These are phyloP conservation scores for Sprattus sprattus DNA, from an alignment of 2,113 vertebrate genomes.

Conservation along the genomic window DNA sequence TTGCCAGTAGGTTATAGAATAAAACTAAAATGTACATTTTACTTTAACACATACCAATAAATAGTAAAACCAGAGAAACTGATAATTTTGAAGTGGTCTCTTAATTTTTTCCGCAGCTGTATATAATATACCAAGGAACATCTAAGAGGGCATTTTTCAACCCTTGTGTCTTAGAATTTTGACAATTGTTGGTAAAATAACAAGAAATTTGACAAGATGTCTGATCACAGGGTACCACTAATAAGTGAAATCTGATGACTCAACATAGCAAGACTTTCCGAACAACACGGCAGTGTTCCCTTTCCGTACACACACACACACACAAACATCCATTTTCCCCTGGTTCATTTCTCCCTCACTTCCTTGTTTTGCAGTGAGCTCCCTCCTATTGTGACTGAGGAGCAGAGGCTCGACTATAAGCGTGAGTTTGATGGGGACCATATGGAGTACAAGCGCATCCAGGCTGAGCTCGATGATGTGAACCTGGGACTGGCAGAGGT, in stretches of 20 bases:
- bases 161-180: background rate
- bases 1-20: too few species aligned
- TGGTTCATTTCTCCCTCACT: background rate
- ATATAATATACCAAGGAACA: too few species aligned
- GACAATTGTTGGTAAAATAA: background rate
- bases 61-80: too few species aligned
- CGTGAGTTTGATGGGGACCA: constrained; percentile 76
- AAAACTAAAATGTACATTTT: too few species aligned
- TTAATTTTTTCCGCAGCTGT: too few species aligned
- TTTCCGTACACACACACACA: background rate
- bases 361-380: constrained; percentile 62
- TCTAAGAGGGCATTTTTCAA: too few species aligned
- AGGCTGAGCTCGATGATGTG: constrained; percentile 76
- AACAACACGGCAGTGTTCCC: background rate
- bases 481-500: constrained; percentile 68
- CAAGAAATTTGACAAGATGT: background rate
- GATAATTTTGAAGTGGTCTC: too few species aligned
- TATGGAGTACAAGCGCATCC: constrained; percentile 76
- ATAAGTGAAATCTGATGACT: too few species aligned
- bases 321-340: background rate
- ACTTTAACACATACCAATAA: too few species aligned
- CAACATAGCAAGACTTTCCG: too few species aligned
- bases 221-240: too few species aligned
- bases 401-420: constrained; percentile 74
- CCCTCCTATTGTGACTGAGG: constrained; percentile 69